phyloP scores from a whole-genome alignment of 2,113 vertebrate genomes.

The Girardinichthys multiradiatus region DNA sequence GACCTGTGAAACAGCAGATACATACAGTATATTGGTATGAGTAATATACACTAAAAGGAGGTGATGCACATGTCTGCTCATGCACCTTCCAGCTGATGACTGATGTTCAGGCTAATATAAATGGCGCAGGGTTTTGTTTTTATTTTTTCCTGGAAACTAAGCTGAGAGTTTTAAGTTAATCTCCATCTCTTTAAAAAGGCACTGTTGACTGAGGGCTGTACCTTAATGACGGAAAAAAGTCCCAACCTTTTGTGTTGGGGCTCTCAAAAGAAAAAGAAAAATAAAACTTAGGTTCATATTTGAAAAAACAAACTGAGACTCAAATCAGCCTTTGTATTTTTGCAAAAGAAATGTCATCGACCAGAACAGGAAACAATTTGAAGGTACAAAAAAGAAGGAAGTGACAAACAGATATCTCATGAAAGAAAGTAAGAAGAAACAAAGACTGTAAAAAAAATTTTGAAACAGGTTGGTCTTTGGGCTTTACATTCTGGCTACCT shows the following conservation, averaged over 20 bases:
- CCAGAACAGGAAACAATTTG: constrained; percentile 12
- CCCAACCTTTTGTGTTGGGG: constrained; percentile 27
- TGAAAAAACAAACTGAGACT: constrained; percentile 37
- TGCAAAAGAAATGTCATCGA: constrained; percentile 15
- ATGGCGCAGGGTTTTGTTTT: constrained; percentile 33
- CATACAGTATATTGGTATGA: constrained; percentile 8
- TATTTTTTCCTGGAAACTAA: constrained; percentile 19
- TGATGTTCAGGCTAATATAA: constrained; percentile 33
- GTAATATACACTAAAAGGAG: background rate
- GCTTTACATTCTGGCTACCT: background rate
- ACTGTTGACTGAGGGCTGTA: constrained; percentile 12
- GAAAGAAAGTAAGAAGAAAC: constrained; percentile 3
- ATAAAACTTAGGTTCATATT: constrained; percentile 48
- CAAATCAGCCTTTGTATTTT: constrained; percentile 13
- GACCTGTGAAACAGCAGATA: constrained; percentile 5
- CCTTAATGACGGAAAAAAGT: constrained; percentile 25
- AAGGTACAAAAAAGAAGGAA: constrained; percentile 6
- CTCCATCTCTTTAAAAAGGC: constrained; percentile 17
- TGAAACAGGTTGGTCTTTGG: background rate
- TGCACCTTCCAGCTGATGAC: constrained; percentile 2
- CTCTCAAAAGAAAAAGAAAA: constrained; percentile 20
- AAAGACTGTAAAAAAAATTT: constrained; percentile 1
- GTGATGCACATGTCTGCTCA: constrained; percentile 6
- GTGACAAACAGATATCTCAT: background rate
- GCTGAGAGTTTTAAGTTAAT: constrained; percentile 23